These are phyloP conservation scores for Idaea biselata DNA, from an alignment of 2,888 invertebrate species.

Conservation along the genomic window DNA sequence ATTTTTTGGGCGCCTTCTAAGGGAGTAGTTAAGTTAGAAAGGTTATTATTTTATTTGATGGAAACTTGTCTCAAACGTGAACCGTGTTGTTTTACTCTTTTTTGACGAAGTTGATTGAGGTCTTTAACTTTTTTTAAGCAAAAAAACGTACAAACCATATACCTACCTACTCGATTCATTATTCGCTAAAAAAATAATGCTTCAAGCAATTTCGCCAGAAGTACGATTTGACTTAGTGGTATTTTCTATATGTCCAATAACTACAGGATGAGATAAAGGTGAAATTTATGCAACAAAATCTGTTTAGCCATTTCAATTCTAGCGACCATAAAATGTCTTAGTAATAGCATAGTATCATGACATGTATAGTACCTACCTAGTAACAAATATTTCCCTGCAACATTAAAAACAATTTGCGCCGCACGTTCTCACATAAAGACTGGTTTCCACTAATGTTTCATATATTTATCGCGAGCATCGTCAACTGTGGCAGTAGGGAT, in stretches of 20 bases:
- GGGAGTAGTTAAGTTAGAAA: slow-evolving; percentile 5
- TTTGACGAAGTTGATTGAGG: neutral
- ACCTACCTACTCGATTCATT: too few species aligned
- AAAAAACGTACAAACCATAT: neutral
- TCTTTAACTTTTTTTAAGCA: neutral
- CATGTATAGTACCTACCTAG: too few species aligned
- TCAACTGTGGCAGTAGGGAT: slow-evolving; percentile 76
- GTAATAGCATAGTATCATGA: neutral
- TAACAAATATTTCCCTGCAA: slow-evolving; percentile 16
- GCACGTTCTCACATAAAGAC: slow-evolving; percentile 43
- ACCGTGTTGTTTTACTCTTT: neutral
- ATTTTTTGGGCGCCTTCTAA: slow-evolving; percentile 4
- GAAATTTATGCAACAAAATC: neutral
- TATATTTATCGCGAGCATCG: slow-evolving; percentile 76
- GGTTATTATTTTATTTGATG: neutral
- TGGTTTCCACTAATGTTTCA: slow-evolving; percentile 62
- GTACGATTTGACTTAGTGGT: too few species aligned
- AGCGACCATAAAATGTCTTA: neutral
- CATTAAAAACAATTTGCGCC: slow-evolving; percentile 30
- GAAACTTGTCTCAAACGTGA: slow-evolving; percentile 1
- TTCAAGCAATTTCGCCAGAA: too few species aligned
- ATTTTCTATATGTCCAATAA: neutral
- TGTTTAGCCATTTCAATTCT: neutral
- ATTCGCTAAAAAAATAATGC: too few species aligned
- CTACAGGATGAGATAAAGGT: neutral